phyloP scores from a whole-genome alignment of 1,140 invertebrate genomes.

The Formica selysi region DNA sequence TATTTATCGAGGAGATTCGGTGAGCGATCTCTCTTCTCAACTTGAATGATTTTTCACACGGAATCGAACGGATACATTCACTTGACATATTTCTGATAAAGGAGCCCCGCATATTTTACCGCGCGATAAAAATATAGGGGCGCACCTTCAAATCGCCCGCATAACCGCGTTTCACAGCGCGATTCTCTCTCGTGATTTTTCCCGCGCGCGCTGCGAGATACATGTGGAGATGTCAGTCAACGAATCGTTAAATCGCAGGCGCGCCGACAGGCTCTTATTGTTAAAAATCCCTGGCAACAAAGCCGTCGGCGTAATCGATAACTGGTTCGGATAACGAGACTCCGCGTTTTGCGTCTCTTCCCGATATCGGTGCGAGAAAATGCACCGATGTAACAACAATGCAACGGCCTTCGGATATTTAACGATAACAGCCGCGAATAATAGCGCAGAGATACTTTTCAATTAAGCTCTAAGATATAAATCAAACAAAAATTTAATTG shows the following conservation, averaged over 20 bases:
- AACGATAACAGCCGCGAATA: constrained; percentile 5
- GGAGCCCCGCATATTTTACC: constrained; percentile 8
- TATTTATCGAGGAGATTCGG: neutral
- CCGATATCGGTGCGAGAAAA: constrained; percentile 28
- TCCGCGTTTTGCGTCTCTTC: constrained; percentile 25
- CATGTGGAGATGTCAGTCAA: constrained; percentile 15
- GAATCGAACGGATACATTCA: neutral
- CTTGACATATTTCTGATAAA: neutral
- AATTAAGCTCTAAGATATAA: neutral
- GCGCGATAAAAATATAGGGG: neutral
- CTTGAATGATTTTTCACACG: neutral
- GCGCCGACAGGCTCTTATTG: constrained; percentile 50
- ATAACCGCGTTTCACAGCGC: constrained; percentile 16
- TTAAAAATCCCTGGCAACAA: constrained; percentile 66
- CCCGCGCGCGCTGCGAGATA: constrained; percentile 2
- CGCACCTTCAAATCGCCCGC: constrained; percentile 16
- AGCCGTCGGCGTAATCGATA: constrained; percentile 58
- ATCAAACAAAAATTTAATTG: constrained; percentile 7
- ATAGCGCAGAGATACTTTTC: neutral
- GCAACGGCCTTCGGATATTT: neutral
- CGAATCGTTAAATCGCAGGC: constrained; percentile 59
- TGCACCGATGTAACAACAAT: constrained; percentile 42
- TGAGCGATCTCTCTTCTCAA: neutral
- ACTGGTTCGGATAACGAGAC: constrained; percentile 49
- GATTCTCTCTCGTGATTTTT: constrained; percentile 5